Percentiles rank a stretch among this genome's conserved stretches.
Conservation (phyloP, 2,888 invertebrate genomes). For the Perithous albicinctus region DNA sequence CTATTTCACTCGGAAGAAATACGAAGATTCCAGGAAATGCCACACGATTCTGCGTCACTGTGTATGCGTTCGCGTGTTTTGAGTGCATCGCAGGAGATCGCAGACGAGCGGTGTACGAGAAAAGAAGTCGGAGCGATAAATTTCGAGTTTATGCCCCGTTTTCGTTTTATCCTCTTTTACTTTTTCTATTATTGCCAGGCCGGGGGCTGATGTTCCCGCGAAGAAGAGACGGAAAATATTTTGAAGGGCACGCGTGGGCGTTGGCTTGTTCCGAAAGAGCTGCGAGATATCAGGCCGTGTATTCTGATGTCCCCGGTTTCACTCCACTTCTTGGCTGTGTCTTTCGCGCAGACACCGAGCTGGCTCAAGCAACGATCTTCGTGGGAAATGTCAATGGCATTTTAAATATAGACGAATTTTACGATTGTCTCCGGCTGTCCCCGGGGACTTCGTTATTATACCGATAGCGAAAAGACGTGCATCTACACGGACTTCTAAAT, state of each 20-base stretch:
- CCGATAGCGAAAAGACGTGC: slow-evolving; percentile 23
- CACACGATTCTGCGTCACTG: slow-evolving; percentile 1
- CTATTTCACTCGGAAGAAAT: slow-evolving; percentile 1
- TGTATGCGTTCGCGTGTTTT: background rate
- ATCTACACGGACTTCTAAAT: slow-evolving; percentile 19
- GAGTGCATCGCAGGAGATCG: slow-evolving; percentile 18
- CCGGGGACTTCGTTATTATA: slow-evolving; percentile 39
- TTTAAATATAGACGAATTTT: slow-evolving; percentile 62
- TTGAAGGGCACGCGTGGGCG: slow-evolving; percentile 78
- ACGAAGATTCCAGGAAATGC: slow-evolving; percentile 17
- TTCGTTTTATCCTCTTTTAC: slow-evolving; percentile 36
- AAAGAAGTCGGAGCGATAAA: slow-evolving; percentile 44
- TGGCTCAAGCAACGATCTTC: slow-evolving; percentile 37
- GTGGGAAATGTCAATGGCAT: slow-evolving; percentile 55
- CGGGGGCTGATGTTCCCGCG: slow-evolving; percentile 66
- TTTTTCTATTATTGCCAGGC: slow-evolving; percentile 74
- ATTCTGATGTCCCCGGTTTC: background rate
- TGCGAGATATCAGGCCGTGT: slow-evolving; percentile 36
- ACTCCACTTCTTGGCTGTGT: background rate
- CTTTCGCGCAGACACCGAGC: background rate
- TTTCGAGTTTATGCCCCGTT: slow-evolving; percentile 42
- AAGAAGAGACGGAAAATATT: slow-evolving; percentile 65
- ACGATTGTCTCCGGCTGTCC: slow-evolving; percentile 22
- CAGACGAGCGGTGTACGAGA: slow-evolving; percentile 6
- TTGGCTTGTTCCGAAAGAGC: slow-evolving; percentile 42